These are phyloP conservation scores for Octodon degus DNA, from an alignment of 2,113 vertebrate genomes.

Conservation along the genomic window DNA sequence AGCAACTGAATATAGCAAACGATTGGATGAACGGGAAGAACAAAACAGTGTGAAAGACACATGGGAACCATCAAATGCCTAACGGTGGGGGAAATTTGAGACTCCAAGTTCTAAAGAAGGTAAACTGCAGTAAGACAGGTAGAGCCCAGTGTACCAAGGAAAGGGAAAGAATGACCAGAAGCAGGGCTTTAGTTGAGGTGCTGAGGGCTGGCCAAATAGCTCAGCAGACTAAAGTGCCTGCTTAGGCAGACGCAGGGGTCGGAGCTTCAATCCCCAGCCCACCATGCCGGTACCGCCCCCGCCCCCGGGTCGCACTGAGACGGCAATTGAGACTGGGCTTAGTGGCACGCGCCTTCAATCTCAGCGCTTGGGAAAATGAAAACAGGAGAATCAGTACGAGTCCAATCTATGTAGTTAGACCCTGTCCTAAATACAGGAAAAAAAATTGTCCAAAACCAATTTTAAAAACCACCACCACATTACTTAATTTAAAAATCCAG, in stretches of 20 bases:
- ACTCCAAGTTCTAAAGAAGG: background rate
- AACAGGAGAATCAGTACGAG: no score
- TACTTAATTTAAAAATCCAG: background rate
- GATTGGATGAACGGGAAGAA: background rate
- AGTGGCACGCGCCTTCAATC: no score
- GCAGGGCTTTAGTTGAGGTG: background rate
- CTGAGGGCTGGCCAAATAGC: background rate
- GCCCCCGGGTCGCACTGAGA: no score
- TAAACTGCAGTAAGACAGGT: background rate
- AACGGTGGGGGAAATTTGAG: no score
- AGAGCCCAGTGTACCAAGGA: background rate
- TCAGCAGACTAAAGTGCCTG: no score
- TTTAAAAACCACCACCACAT: background rate
- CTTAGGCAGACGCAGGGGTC: no score
- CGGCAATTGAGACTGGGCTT: no score
- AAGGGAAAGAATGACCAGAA: background rate
- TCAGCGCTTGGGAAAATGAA: no score
- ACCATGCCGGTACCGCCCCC: no score
- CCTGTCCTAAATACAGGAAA: no score
- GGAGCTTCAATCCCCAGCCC: no score
- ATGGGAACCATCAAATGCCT: background rate
- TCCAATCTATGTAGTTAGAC: no score
- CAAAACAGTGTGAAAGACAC: background rate
- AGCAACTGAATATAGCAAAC: background rate
- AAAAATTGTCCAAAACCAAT: slow-evolving; percentile 24